A percentile compares a stretch with the other conserved stretches of the same genome.
These are phyloP conservation scores for Cataglyphis livida DNA, from an alignment of 2,888 invertebrate species.

Conservation along the genomic window DNA sequence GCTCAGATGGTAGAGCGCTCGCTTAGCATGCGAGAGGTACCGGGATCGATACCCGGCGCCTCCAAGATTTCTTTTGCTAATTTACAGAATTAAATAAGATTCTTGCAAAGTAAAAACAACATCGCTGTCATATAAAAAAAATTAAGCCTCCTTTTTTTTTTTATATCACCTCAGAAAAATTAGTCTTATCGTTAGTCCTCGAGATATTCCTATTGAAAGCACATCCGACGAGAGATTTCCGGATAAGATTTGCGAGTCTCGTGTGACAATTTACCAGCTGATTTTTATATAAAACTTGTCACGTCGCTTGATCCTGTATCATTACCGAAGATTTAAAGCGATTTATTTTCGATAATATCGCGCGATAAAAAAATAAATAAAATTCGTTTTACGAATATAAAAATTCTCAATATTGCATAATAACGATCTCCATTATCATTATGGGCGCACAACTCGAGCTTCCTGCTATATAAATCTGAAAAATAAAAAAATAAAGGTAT, in stretches of 20 bases:
- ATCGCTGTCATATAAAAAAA: neutral
- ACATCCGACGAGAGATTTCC: neutral
- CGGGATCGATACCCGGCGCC: conserved; percentile 85
- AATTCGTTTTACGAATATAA: neutral
- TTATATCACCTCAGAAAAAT: neutral
- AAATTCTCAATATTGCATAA: neutral
- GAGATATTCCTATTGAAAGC: neutral
- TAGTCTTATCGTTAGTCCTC: neutral
- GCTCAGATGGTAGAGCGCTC: conserved; percentile 85
- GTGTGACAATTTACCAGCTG: neutral
- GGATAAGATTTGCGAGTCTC: neutral
- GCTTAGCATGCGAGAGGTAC: conserved; percentile 85
- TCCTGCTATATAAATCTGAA: neutral
- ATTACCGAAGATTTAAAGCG: neutral
- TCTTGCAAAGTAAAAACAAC: neutral
- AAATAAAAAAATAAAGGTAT: neutral
- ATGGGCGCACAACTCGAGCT: conserved; percentile 9
- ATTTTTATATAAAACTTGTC: neutral
- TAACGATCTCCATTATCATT: neutral
- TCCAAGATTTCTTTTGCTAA: conserved; percentile 69
- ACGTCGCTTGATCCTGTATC: neutral
- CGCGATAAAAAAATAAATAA: neutral
- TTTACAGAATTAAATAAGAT: neutral
- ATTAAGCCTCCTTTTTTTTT: neutral
- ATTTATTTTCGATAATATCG: neutral